Conservation (phyloP, 53 echinoderm and acorn worm species). For the Pentamera pediparva region DNA sequence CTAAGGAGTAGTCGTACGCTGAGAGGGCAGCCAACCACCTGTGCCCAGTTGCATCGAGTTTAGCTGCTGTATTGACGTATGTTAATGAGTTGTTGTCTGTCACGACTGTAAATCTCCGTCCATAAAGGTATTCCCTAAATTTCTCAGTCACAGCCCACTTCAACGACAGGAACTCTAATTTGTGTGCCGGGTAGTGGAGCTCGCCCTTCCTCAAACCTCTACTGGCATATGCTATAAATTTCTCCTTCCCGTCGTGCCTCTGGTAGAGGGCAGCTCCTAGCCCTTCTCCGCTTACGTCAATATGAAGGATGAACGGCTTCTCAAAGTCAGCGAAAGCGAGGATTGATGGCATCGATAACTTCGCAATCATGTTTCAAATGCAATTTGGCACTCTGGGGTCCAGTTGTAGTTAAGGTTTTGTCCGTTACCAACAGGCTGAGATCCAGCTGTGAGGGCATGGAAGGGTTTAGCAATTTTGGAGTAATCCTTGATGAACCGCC, state of each 20-base stretch:
- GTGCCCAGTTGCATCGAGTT: constrained; percentile 54
- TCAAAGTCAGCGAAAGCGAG: no score
- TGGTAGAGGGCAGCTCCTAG: no score
- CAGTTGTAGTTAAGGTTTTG: constrained; percentile 38
- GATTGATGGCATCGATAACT: no score
- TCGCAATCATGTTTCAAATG: constrained; percentile 16
- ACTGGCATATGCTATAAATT: not conserved
- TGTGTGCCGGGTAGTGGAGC: not conserved
- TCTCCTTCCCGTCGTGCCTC: no score
- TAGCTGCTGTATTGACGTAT: constrained; percentile 41
- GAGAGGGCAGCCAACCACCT: constrained; percentile 40
- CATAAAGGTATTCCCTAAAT: constrained; percentile 43
- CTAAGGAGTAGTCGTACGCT: constrained; percentile 1
- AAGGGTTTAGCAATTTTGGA: no score
- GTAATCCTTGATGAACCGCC: no score
- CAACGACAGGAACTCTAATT: constrained; percentile 36
- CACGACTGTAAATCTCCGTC: not conserved
- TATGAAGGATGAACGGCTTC: no score
- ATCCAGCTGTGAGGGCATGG: no score
- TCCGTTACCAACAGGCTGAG: constrained; percentile 14
- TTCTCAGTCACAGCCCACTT: constrained; percentile 53
- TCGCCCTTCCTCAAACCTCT: not conserved
- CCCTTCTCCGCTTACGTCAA: no score
- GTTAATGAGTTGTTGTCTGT: constrained; percentile 53
- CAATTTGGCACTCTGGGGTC: constrained; percentile 38